Base-by-base conservation (phyloP, 2,888 invertebrate species). In the Stenurella melanura region DNA sequence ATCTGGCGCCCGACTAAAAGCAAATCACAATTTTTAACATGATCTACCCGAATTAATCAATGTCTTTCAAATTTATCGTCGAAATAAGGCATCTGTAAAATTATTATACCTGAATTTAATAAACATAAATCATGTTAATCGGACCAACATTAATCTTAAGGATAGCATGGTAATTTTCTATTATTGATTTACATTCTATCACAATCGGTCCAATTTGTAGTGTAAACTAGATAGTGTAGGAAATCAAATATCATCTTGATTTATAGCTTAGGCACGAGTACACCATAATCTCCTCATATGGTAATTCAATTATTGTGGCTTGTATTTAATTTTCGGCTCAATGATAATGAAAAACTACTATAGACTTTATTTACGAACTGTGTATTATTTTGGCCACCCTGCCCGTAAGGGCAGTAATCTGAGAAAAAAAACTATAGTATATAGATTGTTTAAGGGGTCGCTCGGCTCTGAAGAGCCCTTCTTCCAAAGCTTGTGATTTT, bases 101-200 rank as follows among this genome's bases (percentile, higher is more conserved):
- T 54, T 21, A 66, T 61, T 61, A 34, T 54, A 68, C 74, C 68
- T 61, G 74, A 54, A 74, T 74, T 68, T 60, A 74, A 74, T 74
- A 68, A 74, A 61, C 61, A 56, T 74, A 61, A 67, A 74, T 74
- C 74, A 74, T 58, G 74, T 60, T 74, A 74, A 74, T 74, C 68
- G 74, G 19, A 15, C 30, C 38, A 19, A 60, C 68, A 61, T 74
- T 74, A 68, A 74, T 74, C 74, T 68, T 54, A 61, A 61, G 74
- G 68, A 54, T 66, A 10, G 60, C n/a, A 30, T 34, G 10, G 19
- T 61, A 61, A 68, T 74, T 68, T 68, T 61, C 68, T 58, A 42
- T 74, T 58, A 60, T 74, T 34, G 74, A 74, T 74, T 74, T 74
- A 68, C 68, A 54, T 74, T 74, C 74, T 58, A 50, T 74, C 66